These are phyloP conservation scores for Syngnathus acus DNA, from an alignment of 2,797 vertebrate genomes.

Conservation along the genomic window DNA sequence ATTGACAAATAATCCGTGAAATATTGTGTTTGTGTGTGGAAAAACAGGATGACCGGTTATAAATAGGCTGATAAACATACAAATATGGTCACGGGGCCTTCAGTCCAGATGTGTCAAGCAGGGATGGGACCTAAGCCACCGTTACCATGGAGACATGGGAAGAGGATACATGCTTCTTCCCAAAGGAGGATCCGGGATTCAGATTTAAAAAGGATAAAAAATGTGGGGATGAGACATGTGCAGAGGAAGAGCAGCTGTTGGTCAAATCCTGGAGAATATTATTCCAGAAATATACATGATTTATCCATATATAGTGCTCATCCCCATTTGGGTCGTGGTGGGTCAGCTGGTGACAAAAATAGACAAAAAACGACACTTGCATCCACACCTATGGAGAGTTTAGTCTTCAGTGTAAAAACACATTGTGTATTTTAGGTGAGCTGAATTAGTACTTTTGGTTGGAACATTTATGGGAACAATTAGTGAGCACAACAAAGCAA, in stretches of 20 bases:
- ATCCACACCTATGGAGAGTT: no score
- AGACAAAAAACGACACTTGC: no score
- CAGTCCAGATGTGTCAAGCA: conserved; percentile 1
- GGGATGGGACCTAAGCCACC: conserved; percentile 8
- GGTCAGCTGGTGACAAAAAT: no score
- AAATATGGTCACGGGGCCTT: neutral
- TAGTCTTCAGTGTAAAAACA: no score
- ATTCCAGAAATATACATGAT: neutral
- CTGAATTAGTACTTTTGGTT: no score
- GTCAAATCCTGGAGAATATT: neutral
- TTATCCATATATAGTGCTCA: neutral
- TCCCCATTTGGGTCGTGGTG: no score
- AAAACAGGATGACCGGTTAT: conserved; percentile 7
- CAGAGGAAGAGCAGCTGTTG: neutral
- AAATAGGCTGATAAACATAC: conserved; percentile 3
- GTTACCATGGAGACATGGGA: neutral
- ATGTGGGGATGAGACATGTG: neutral
- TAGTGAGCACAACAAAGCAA: no score
- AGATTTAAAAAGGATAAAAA: neutral
- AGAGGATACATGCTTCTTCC: neutral
- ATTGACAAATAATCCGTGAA: conserved; percentile 2
- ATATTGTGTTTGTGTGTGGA: neutral
- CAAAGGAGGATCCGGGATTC: neutral
- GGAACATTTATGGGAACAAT: no score
- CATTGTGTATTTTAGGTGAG: no score